A percentile compares a stretch with the other conserved stretches of the same genome.
Conservation (phyloP, 2,797 vertebrate genomes). For the Sebastes miniatus region DNA sequence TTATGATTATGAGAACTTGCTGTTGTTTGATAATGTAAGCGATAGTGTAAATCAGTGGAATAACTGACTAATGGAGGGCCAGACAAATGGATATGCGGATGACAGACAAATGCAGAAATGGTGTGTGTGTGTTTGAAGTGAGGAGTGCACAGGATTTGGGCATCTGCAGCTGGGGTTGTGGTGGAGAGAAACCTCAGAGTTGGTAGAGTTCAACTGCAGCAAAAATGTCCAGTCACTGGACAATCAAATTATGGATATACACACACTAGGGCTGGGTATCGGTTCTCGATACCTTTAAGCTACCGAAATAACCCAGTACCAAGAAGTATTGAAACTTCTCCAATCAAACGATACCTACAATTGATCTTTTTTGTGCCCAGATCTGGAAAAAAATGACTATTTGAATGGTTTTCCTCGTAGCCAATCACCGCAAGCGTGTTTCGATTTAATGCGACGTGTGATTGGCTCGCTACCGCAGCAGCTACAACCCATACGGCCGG, state of each 20-base stretch:
- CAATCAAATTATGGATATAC: background rate
- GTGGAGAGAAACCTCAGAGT: background rate
- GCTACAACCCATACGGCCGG: no score
- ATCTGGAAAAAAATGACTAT: no score
- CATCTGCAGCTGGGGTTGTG: slow-evolving; percentile 9
- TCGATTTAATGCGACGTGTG: rapidly evolving
- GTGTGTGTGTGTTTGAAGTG: background rate
- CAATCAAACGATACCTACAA: rapidly evolving
- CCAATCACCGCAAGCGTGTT: no score
- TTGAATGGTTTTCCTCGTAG: no score
- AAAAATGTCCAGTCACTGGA: background rate
- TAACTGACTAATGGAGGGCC: slow-evolving; percentile 41
- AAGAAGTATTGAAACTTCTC: no score
- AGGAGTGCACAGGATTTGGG: background rate
- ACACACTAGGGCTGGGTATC: background rate
- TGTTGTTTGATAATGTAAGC: slow-evolving; percentile 52
- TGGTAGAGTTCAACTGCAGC: slow-evolving; percentile 8
- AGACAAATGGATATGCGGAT: slow-evolving; percentile 45
- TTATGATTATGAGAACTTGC: slow-evolving; percentile 55
- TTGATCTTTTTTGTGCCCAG: no score
- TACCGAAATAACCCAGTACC: no score
- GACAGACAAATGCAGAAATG: slow-evolving; percentile 43
- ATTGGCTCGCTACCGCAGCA: rapidly evolving
- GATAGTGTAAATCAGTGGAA: slow-evolving; percentile 41
- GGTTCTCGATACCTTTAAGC: no score